Percentiles rank a stretch among this genome's conserved stretches.
phyloP scores from a whole-genome alignment of 2,888 invertebrate genomes.

The Ophraella communa region DNA sequence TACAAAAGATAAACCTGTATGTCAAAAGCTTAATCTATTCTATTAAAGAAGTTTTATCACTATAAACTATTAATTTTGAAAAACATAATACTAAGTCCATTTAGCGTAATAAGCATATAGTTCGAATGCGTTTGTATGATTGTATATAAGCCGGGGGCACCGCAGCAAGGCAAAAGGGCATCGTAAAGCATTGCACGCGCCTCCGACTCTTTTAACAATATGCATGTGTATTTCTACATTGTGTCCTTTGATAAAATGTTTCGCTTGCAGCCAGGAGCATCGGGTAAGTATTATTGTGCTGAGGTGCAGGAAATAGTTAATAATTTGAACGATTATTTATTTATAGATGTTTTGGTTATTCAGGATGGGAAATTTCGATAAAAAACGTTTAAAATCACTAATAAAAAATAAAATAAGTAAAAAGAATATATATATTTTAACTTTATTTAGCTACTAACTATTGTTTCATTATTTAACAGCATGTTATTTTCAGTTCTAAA shows the following conservation, averaged over 20 bases:
- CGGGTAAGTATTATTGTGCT: conserved; percentile 57
- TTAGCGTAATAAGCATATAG: conserved; percentile 1
- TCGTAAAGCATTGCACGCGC: conserved; percentile 58
- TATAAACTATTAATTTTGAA: too few species aligned
- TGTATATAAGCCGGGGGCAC: conserved; percentile 52
- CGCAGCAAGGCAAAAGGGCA: conserved; percentile 58
- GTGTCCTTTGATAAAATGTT: conserved; percentile 42
- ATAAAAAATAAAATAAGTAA: too few species aligned
- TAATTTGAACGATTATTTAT: not conserved
- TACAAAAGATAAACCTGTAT: too few species aligned
- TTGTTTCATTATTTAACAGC: too few species aligned
- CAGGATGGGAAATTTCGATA: not conserved
- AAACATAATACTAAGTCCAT: too few species aligned
- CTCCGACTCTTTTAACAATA: conserved; percentile 52
- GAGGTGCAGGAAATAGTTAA: conserved; percentile 44
- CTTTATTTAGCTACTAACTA: too few species aligned
- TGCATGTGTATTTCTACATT: conserved; percentile 53
- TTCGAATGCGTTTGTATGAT: conserved; percentile 1
- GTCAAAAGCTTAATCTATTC: too few species aligned
- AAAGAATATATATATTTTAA: too few species aligned
- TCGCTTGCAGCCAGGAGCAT: conserved; percentile 56
- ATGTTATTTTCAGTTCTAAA: too few species aligned
- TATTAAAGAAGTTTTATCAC: too few species aligned
- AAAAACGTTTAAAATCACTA: too few species aligned
- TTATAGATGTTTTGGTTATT: conserved; percentile 8